phyloP scores from a whole-genome alignment of 1,140 invertebrate species.

The Apis florea region DNA sequence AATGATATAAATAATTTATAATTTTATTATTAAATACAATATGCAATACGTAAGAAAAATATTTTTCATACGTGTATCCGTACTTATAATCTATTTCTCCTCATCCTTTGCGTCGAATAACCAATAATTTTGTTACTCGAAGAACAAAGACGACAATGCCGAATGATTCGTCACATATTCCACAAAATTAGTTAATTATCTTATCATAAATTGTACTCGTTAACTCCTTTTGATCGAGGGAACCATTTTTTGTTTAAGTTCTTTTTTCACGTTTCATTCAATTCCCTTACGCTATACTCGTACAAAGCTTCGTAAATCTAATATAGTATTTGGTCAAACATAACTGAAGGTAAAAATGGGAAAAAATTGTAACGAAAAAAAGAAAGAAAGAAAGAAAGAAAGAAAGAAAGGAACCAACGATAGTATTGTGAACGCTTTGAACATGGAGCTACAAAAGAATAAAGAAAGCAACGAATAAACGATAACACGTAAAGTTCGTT shows the following conservation, averaged over 20 bases:
- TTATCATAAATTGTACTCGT: neutral
- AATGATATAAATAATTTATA: no score
- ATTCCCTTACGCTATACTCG: neutral
- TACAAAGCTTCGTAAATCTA: neutral
- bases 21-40: no score
- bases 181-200: neutral
- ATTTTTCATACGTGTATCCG: no score
- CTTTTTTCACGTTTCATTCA: neutral
- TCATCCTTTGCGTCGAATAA: no score
- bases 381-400: no score
- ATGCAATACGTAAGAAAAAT: no score
- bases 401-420: neutral
- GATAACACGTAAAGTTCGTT: neutral
- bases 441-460: no score
- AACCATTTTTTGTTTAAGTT: neutral
- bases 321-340: neutral
- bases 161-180: neutral
- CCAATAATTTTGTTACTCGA: no score
- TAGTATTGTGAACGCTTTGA: neutral
- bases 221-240: neutral
- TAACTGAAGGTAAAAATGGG: no score
- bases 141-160: no score
- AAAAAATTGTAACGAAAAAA: neutral
- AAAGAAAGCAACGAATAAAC: conserved; percentile 6
- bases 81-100: no score